These are phyloP conservation scores for Pocillopora verrucosa DNA, from an alignment of 64 coral and sea anemone genomes.

Conservation along the genomic window DNA sequence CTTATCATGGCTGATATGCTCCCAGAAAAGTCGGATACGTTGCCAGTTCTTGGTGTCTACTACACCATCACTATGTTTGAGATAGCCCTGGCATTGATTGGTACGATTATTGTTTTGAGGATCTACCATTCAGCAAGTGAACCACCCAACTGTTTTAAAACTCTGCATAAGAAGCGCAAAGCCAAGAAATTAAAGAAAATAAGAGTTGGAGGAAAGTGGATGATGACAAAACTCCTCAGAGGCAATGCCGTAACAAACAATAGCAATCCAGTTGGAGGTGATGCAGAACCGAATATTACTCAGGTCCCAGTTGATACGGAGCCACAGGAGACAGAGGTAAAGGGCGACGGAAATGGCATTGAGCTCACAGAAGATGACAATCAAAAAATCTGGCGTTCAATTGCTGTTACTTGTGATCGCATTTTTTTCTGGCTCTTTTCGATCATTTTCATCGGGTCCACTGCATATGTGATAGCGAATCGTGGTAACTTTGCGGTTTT, in stretches of 20 bases:
- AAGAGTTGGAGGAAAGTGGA: background rate
- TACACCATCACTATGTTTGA: conserved; percentile 52
- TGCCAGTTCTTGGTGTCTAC: conserved; percentile 52
- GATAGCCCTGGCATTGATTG: conserved; percentile 27
- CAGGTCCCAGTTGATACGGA: background rate
- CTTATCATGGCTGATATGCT: conserved; percentile 49
- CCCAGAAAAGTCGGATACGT: conserved; percentile 63
- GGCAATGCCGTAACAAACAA: background rate
- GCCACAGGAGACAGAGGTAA: too few relatives aligned
- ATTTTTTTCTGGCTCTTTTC: conserved; percentile 56
- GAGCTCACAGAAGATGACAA: background rate
- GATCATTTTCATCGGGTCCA: background rate
- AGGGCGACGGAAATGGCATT: background rate
- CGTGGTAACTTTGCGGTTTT: background rate
- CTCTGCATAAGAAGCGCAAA: background rate
- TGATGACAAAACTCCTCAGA: background rate
- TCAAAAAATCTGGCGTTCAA: conserved; percentile 10
- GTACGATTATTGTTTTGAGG: conserved; percentile 61
- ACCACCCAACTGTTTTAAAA: background rate
- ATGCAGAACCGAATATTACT: too few relatives aligned
- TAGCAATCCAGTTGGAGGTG: background rate
- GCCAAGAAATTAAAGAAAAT: background rate
- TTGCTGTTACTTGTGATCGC: conserved; percentile 8
- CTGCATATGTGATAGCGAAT: background rate
- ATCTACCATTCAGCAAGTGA: conserved; percentile 42